Base-by-base conservation (phyloP, 2,113 vertebrate species). In the Syngnathus scovelli region DNA sequence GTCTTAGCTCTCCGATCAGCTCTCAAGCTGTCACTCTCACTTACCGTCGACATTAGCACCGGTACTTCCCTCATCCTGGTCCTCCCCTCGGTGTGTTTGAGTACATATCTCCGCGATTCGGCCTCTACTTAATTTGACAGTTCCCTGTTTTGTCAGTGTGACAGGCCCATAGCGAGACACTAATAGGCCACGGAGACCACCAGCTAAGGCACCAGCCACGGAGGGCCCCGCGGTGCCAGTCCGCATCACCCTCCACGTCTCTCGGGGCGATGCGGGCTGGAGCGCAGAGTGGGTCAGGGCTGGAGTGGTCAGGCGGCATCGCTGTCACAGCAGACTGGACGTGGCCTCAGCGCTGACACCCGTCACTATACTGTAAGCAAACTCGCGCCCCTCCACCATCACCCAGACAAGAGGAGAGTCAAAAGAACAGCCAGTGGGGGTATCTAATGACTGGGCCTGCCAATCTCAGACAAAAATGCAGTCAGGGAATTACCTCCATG, bases 31-130 rank as follows among this genome's bases (percentile, higher is more conserved):
- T 96, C 95, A 96, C 91, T 93, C 93, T 90, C 90, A 93, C 88
- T 96, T 94, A 95, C 90, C 87, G 87, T 96, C 95, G 93, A 94
- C 94, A 96, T 96, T 96, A 96, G 92, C 91, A 82, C 89, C 68
- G 81, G 88, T 92, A 88, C 88, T 91, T 91, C 92, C 92, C 90
- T 87, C 78, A 89, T 86, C 85, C 82, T 80, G 82, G 76, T 83
- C 59, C 83, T 79, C 80, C 80, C 80, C 82, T 83, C 36, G 75
- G 77, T 87, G 78, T 73, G 78, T 87, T 85, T 87, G 82, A 88
- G 87, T 87, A 88, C 83, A 89, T 90, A 88, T 91, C 92, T 92
- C 88, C 92, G 84, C 92, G 91, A 92, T 91, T 81, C 86, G 70
- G 81, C 76, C 80, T 79, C 87, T 80, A 48, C 84, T 85, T 89